Evolutionary conservation across 35 echinoderm and acorn worm genomes (phyloP), one percentile per base, ranked within the genome.

Genomic region (Hemicentrotus pulcherrimus): DNA sequence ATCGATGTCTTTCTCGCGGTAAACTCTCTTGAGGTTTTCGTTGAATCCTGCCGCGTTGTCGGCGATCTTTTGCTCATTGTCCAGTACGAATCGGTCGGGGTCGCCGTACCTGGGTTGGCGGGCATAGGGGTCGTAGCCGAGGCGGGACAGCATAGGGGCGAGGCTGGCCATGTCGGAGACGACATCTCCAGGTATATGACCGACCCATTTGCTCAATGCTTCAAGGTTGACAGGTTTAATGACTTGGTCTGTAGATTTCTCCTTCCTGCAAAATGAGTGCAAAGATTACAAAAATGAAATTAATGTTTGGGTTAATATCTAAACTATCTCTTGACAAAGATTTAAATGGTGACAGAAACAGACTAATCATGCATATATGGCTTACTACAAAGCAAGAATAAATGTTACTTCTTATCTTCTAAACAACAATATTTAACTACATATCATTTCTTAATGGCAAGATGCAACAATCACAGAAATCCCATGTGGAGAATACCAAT

Each of bases 171-270:
- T 99, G 86, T 98, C 97, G 18, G 94, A 86, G 0, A 98, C 32
- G 31, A 99, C 97, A 19, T 99, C 98, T 6, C 89, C 91, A 5
- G 97, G 98, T 19, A 99, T 98, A 65, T 99, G 97, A 46, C 97
- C 97, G 8, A 99, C 98, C 98, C 98, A 99, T 48, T 96, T 98
- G 4, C 97, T 97, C 3, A 99, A 94, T 28, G 97, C 98, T 35
- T 98, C 98, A 47, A 98, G 86, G 94, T 99, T 98, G 32, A 99
- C 95, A 19, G 98, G 97, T 88, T 98, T 98, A 30, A 99, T 94
- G 6, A 98, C 98, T 96, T 99, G 98, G 94, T 99, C 96, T 24
- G 97, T 99, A 31, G 98, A 99, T 92, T 95, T 92, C 88, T 99
- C 97, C 33, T 95, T 96, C 94, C 98, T 99, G 96, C 14, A 52